Evolutionary conservation across 1,140 invertebrate genomes (phyloP).

Genomic region (Notospermus geniculatus): DNA sequence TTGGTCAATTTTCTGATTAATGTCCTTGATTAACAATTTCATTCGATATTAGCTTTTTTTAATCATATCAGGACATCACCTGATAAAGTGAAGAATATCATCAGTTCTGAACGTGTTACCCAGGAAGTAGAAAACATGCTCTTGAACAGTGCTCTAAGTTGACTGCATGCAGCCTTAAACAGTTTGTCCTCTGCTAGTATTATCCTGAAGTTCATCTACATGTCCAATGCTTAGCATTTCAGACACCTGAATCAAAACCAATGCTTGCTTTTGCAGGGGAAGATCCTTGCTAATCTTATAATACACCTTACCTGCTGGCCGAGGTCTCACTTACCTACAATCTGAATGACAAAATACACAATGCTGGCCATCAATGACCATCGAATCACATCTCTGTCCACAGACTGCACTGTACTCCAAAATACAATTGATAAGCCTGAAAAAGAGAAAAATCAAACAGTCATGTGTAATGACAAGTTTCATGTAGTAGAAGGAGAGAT

Average conservation of each 20-base stretch:
- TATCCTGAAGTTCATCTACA: not conserved
- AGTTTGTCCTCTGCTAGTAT: constrained; percentile 5
- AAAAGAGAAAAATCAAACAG: too few relatives aligned
- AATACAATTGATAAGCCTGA: constrained; percentile 47
- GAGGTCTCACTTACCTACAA: constrained; percentile 45
- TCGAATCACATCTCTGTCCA: constrained; percentile 46
- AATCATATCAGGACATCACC: not conserved
- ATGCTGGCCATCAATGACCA: constrained; percentile 36
- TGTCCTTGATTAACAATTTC: not conserved
- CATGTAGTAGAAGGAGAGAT: too few relatives aligned
- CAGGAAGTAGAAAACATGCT: not conserved
- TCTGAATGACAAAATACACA: constrained; percentile 42
- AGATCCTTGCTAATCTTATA: too few relatives aligned
- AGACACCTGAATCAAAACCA: not conserved
- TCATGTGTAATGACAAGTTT: too few relatives aligned
- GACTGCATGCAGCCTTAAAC: not conserved
- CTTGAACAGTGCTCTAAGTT: not conserved
- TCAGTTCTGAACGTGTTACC: too few relatives aligned
- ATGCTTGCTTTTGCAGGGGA: not conserved
- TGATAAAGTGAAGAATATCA: not conserved
- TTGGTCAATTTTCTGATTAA: not conserved
- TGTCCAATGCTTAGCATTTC: not conserved
- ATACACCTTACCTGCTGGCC: too few relatives aligned
- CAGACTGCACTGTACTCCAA: constrained; percentile 46
- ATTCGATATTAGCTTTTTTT: not conserved